Evolutionary conservation across 2,113 vertebrate species (phyloP).

Genomic region (Syrrhaptes paradoxus): DNA sequence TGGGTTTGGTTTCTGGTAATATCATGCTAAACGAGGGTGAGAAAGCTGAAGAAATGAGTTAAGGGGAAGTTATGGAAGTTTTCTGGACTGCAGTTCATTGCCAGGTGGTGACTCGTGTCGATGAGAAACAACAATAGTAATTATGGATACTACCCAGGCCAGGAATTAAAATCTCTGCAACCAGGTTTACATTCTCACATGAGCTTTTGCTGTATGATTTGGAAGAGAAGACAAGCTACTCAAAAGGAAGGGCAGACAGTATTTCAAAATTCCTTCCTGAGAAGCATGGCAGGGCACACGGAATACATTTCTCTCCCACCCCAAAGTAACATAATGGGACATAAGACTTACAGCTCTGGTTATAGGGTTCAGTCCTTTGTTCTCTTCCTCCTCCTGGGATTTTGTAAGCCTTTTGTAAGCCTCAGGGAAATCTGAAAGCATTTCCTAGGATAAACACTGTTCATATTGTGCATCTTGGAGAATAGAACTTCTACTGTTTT

Average conservation of each 20-base stretch:
- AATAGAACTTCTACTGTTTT: background rate
- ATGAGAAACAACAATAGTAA: constrained; percentile 29
- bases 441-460: background rate
- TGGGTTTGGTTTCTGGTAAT: constrained; percentile 7
- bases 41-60: constrained; percentile 37
- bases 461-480: background rate
- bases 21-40: background rate
- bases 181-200: background rate
- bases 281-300: background rate
- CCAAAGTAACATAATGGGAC: background rate
- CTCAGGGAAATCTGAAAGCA: background rate
- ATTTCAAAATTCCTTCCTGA: background rate
- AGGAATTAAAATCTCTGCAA: background rate
- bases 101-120: constrained; percentile 32
- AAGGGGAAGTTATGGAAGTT: background rate
- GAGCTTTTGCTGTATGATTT: background rate
- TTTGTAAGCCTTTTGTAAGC: background rate
- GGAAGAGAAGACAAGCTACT: background rate
- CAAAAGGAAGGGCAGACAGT: background rate
- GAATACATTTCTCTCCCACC: background rate
- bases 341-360: background rate
- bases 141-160: background rate
- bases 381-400: background rate
- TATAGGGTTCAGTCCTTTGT: background rate
- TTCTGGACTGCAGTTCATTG: background rate